phyloP scores from a whole-genome alignment of 2,797 vertebrate genomes.

The Crocodylus rhombifer region DNA sequence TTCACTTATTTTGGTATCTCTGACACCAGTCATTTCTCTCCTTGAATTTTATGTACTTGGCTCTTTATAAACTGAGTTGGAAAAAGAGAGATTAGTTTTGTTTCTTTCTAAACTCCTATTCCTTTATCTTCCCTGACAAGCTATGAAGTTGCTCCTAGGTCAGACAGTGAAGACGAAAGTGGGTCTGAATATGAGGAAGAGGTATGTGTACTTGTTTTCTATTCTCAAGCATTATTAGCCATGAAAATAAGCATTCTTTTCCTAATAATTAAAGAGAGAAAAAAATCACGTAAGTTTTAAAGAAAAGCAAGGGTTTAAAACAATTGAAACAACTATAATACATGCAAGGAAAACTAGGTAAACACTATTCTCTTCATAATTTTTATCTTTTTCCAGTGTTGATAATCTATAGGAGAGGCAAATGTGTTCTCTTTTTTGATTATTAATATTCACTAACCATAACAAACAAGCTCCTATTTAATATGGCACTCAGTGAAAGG shows the following conservation, averaged over 20 bases:
- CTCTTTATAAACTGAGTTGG: background rate
- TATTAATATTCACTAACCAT: background rate
- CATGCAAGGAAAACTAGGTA: background rate
- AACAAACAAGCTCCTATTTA: background rate
- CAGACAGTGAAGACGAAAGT: slow-evolving; percentile 95
- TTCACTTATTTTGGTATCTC: background rate
- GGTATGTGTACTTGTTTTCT: slow-evolving; percentile 79
- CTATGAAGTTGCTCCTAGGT: slow-evolving; percentile 96
- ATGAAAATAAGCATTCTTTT: background rate
- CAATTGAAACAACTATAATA: background rate
- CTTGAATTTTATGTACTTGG: background rate
- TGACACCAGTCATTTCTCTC: background rate
- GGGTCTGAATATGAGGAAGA: slow-evolving; percentile 97
- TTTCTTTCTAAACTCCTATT: background rate
- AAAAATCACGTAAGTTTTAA: background rate
- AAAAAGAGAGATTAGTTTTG: background rate
- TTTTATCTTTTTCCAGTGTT: background rate
- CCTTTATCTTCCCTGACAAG: slow-evolving; percentile 74
- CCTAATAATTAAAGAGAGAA: background rate
- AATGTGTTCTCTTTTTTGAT: background rate
- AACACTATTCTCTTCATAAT: background rate
- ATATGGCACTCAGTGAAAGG: background rate
- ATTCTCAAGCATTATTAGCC: no score
- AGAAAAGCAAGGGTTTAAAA: background rate
- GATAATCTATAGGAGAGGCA: background rate